Evolutionary conservation across 2,888 invertebrate species (phyloP), one percentile per base, ranked within the genome.

Genomic region (Scaptomyza flava): DNA sequence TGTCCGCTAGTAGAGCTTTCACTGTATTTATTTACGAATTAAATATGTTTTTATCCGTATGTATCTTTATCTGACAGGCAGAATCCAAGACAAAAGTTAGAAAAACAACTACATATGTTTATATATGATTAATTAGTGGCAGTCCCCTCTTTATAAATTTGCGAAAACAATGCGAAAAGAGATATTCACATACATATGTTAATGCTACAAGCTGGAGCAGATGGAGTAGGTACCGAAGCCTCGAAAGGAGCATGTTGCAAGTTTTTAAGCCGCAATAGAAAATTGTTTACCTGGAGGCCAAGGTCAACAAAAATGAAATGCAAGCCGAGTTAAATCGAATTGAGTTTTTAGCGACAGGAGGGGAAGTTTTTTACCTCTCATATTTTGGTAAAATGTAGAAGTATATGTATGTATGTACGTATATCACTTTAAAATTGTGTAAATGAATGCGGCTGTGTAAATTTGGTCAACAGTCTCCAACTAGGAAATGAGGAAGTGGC

Each of bases 241-340:
- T 3, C 23, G 23, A 23, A 23, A 23, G 23, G 23, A 3, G 23
- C 23, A 4, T 23, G 3, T 4, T 23, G 23, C 30, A 30, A 30
- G 8, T 30, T 30, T 30, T 30, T 0, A 6, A 30, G 30, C 30
- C 30, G 30, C 6, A 30, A 30, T 5, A 8, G 30, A 7, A 30
- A 8, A 30, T 30, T 30, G 7, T 30, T 30, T 30, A 30, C 30
- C 30, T 30, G 1, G 8, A 30, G 30, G 7, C 30, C 33, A 82
- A 84, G 87, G 87, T 78, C 82, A 79, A 71, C 71, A 82, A 73
- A 77, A 82, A 82, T 64, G 63, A 62, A 72, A 42, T 59, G 62
- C 61, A 72, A 81, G 77, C 75, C 77, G 76, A 84, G 81, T 82
- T 82, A 84, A 82, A 81, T 82, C 0, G 23, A 23, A 23, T 23